phyloP scores from a whole-genome alignment of 92 coral and sea anemone genomes.

The Montipora capitata region DNA sequence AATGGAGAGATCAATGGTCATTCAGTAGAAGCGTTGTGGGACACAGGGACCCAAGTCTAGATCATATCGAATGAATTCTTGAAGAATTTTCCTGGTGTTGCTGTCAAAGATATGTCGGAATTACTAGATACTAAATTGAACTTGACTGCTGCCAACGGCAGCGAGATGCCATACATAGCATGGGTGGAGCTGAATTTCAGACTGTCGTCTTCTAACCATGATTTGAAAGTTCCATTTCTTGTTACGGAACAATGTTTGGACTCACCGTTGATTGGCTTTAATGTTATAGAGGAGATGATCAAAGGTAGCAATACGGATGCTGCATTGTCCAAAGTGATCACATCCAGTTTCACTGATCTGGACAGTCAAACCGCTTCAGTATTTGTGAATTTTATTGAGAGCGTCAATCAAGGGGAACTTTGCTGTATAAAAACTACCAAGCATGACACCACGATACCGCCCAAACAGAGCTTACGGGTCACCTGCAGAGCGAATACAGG shows the following conservation, averaged over 20 bases:
- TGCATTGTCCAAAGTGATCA: slow-evolving; percentile 3
- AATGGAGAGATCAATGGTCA: slow-evolving; percentile 52
- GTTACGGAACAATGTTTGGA: slow-evolving; percentile 46
- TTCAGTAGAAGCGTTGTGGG: slow-evolving; percentile 64
- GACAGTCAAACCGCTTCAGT: no score
- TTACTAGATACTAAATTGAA: slow-evolving; percentile 13
- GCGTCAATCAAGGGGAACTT: no score
- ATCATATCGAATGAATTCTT: slow-evolving; percentile 44
- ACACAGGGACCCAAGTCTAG: slow-evolving; percentile 74
- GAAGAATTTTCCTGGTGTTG: slow-evolving; percentile 44
- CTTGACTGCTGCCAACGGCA: slow-evolving; percentile 42
- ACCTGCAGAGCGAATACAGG: no score
- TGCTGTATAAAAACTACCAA: no score
- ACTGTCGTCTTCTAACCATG: no score
- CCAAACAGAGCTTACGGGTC: no score
- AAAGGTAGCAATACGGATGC: slow-evolving; percentile 10
- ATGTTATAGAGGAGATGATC: slow-evolving; percentile 39
- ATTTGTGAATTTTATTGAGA: no score
- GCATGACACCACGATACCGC: no score
- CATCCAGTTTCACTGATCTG: slow-evolving; percentile 23
- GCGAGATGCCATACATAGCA: slow-evolving; percentile 46
- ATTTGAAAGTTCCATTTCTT: no score
- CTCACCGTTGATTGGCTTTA: slow-evolving; percentile 32
- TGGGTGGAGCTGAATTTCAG: slow-evolving; percentile 62
- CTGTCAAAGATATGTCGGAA: slow-evolving; percentile 20